Percentiles rank a stretch among this genome's conserved stretches.
These are phyloP conservation scores for Premnoplex brunnescens DNA, from an alignment of 2,797 vertebrate genomes.

Conservation along the genomic window DNA sequence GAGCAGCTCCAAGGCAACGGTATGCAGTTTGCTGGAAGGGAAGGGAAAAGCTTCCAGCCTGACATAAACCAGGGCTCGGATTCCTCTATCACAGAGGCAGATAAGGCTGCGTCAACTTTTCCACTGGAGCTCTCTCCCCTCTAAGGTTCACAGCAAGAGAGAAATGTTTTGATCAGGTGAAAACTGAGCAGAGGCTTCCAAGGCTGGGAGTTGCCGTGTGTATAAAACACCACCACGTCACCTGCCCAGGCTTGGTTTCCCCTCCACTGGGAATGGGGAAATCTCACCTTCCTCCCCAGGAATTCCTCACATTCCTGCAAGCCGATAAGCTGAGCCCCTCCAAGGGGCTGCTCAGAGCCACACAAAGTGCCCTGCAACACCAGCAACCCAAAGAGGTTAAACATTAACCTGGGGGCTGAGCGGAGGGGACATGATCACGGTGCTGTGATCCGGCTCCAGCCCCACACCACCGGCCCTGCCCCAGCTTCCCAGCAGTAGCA, in stretches of 20 bases:
- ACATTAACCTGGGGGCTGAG: neutral
- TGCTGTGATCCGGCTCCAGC: fast-evolving
- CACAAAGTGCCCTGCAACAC: neutral
- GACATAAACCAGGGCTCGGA: constrained; percentile 41
- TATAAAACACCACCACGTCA: neutral
- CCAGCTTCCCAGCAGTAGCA: neutral
- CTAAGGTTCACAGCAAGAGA: neutral
- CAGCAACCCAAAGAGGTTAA: neutral
- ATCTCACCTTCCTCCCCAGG: neutral
- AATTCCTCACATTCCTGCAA: neutral
- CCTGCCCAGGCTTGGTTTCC: neutral
- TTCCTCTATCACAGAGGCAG: constrained; percentile 16
- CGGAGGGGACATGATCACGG: fast-evolving
- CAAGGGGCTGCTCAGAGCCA: neutral
- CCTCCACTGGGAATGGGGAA: neutral
- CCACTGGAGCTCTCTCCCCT: constrained; percentile 12
- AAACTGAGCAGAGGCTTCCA: neutral
- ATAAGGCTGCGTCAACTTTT: constrained; percentile 60
- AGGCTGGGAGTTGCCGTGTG: neutral
- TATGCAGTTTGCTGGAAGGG: constrained; percentile 1
- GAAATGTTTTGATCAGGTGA: constrained; percentile 14
- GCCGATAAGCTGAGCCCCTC: neutral
- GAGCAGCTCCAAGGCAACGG: neutral
- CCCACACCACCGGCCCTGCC: neutral
- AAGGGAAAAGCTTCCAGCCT: constrained; percentile 21